Evolutionary conservation across 2,888 invertebrate species (phyloP).

Genomic region (Drosophila neonasuta): DNA sequence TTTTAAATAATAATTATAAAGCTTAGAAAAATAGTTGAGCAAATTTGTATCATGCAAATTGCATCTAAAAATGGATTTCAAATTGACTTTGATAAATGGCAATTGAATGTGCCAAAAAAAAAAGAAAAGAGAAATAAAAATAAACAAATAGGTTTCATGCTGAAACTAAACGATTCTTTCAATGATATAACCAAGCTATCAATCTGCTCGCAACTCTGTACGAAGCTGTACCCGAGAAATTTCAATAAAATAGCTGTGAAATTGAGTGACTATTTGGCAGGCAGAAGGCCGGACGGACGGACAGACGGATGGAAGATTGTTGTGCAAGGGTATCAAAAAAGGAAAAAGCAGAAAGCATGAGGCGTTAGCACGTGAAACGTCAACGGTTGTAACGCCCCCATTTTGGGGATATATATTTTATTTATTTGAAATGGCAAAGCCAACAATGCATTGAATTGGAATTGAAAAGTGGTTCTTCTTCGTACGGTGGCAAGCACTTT

Average conservation of each 20-base stretch:
- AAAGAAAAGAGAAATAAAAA: too few relatives aligned
- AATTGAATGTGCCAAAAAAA: too few relatives aligned
- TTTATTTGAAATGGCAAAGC: slow-evolving; percentile 39
- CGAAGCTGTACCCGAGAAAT: background rate
- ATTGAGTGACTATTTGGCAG: background rate
- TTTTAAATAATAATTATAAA: too few relatives aligned
- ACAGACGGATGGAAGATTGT: background rate
- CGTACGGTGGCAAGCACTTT: slow-evolving; percentile 2
- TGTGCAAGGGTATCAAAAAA: background rate
- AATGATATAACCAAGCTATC: too few relatives aligned
- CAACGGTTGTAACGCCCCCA: background rate
- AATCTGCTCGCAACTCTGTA: too few relatives aligned
- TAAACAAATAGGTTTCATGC: too few relatives aligned
- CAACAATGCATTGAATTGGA: slow-evolving; percentile 36
- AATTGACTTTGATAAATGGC: too few relatives aligned
- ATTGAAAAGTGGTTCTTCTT: slow-evolving; percentile 29
- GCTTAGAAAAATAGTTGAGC: too few relatives aligned
- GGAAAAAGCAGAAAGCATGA: background rate
- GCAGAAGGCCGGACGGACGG: background rate
- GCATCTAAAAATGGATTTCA: too few relatives aligned
- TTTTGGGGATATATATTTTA: slow-evolving; percentile 23
- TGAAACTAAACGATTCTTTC: too few relatives aligned
- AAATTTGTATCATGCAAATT: too few relatives aligned
- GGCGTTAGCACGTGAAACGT: slow-evolving; percentile 21
- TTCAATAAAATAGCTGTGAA: background rate